Base-by-base conservation (phyloP, 2,888 invertebrate species). In the Pterostichus niger region DNA sequence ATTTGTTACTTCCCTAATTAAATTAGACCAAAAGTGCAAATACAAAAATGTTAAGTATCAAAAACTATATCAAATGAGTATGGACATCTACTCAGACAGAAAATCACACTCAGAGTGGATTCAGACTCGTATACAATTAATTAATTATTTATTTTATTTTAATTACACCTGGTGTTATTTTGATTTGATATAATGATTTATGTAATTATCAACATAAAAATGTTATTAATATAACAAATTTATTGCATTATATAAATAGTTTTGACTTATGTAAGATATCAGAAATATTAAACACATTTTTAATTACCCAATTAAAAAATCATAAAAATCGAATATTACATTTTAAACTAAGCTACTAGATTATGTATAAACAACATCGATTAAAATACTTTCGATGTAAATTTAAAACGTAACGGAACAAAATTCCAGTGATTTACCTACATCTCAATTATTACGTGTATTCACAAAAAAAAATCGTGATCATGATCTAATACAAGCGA, bases 401-500 rank as follows among this genome's bases (percentile, higher is more conserved):
- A 49, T 49, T 49, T 49, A 1, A 49, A 49, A 49, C 49, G 1
- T 49, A 49, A 49, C 56, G 33, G 35, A 11, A 33, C 61, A 4
- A 61, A 24, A 61, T 61, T 31, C 31, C 31, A 61, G 2, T n/a
- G 15, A n/a, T 44, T 64, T 35, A 68, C 40, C 40, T 15, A 68
- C 40, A 68, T 15, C 68, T 68, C n/a, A 44, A 68, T 64, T 64
- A 40, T 44, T 68, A 68, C 68, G 15, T 15, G 24, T 15, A 15
- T 71, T 11, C 9, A 15, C 1, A 71, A 71, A 44, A 71, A 40
- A 71, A 33, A 44, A 71, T 7, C 17, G 46, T 71, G 46, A 24
- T 46, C 17, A 11, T 40, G 40, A 35, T 40, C 49, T 13, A 49
- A 49, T 10, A 49, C 10, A 49, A n/a, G 10, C 49, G 49, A 49